These are phyloP conservation scores for Tricholaema leucomelas DNA, from an alignment of 2,113 vertebrate genomes.

Conservation along the genomic window DNA sequence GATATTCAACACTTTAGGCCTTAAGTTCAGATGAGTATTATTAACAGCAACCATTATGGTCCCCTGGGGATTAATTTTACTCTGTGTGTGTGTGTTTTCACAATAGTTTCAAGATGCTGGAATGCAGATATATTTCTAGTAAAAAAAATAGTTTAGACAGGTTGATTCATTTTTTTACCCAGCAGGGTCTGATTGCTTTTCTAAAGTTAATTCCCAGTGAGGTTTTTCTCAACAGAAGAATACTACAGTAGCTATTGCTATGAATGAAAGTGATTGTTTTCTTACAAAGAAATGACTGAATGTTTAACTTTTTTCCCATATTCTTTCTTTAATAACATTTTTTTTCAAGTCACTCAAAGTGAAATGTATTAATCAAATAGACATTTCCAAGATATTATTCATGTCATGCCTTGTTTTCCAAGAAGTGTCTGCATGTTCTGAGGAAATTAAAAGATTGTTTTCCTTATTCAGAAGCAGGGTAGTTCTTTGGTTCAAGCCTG, in stretches of 20 bases:
- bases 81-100: conserved; percentile 38
- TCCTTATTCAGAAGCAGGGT: neutral
- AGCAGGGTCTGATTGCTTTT: conserved; percentile 64
- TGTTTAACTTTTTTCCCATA: neutral
- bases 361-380: neutral
- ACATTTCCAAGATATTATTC: neutral
- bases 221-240: neutral
- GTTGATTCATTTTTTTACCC: conserved; percentile 73
- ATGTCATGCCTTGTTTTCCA: neutral
- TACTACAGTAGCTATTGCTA: neutral
- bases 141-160: conserved; percentile 65
- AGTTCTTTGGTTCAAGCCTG: neutral
- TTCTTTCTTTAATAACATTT: neutral
- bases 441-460: conserved; percentile 8
- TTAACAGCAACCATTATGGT: conserved; percentile 65
- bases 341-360: neutral
- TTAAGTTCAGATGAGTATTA: conserved; percentile 60
- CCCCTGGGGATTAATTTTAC: conserved; percentile 67
- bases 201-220: conserved; percentile 66
- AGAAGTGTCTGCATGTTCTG: neutral
- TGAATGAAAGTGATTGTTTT: conserved; percentile 9
- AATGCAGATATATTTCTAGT: conserved; percentile 64
- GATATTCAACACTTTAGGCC: conserved; percentile 43
- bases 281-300: neutral
- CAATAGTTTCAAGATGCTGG: conserved; percentile 70